Base-by-base conservation (phyloP, 2,797 vertebrate genomes). In the Lateolabrax maculatus region DNA sequence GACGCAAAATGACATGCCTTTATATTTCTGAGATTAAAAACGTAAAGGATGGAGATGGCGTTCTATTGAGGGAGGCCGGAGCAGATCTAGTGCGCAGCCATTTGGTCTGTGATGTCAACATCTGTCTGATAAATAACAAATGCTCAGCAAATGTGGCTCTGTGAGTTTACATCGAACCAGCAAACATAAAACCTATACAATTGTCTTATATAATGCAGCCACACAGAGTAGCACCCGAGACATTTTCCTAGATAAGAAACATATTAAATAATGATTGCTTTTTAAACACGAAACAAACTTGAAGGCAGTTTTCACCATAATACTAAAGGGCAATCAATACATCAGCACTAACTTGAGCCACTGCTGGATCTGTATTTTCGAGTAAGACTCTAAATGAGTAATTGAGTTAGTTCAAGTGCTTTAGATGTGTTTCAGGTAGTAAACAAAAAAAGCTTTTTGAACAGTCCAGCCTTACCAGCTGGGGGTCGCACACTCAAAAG, bases 381-480 rank as follows among this genome's bases (percentile, higher is more conserved):
- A 69, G n/a, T 49, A 5, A 41, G 41, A 41, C 15, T 63, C 36
- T 61, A 67, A 83, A 84, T 68, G 44, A 84, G 62, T 43, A 61
- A 80, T 66, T 11, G 34, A 74, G 51, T 80, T 43, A 34, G 43
- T 52, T 64, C 9, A 67, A 76, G 37, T 56, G 66, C 46, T 72
- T 81, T 25, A 27, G 34, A n/a, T 71, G 3, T 43, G 41, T 39
- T 81, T 65, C 39, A 75, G 27, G 49, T 11, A 7, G 21, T 60
- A 79, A 83, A 84, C 43, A 83, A 66, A 71, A 69, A 18, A 43
- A n/a, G 5, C 13, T 52, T 77, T 83, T 83, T 87, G n/a, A 88
- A 77, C 39, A 80, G 61, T 68, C 58, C 46, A 21, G 27, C 60
- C 53, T 10, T 3, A 52, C 39, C 77, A 75, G 83, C 76, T 37